Conservation (phyloP, 2,888 invertebrate species). For the Drosophila melanosoma region DNA sequence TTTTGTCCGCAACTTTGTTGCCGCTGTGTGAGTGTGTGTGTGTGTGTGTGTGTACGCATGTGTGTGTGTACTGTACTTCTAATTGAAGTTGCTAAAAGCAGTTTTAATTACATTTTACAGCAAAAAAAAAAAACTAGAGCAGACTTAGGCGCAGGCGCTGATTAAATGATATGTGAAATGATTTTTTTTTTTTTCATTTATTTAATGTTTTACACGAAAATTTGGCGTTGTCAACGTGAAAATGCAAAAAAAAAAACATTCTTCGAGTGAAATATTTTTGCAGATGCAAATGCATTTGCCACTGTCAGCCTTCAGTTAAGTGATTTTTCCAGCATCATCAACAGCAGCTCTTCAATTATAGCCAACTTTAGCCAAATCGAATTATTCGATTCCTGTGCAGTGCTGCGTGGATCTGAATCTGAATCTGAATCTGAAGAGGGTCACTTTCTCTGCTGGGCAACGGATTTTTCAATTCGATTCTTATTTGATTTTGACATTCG, state of each 20-base stretch:
- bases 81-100: slow-evolving; percentile 74
- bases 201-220: slow-evolving; percentile 10
- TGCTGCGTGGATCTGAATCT: neutral
- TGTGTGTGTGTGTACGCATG: neutral
- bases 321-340: slow-evolving; percentile 56
- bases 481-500: slow-evolving; percentile 38
- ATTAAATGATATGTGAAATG: neutral
- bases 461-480: slow-evolving; percentile 9
- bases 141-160: slow-evolving; percentile 9
- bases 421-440: neutral
- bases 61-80: slow-evolving; percentile 51
- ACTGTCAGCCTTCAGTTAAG: slow-evolving; percentile 46
- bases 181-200: slow-evolving; percentile 4
- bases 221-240: neutral
- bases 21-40: neutral
- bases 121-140: slow-evolving; percentile 7
- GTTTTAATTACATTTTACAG: slow-evolving; percentile 74
- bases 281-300: slow-evolving; percentile 38
- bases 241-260: slow-evolving; percentile 1
- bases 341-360: slow-evolving; percentile 57
- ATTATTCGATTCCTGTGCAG: slow-evolving; percentile 41
- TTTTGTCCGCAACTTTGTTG: slow-evolving; percentile 51
- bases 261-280: slow-evolving; percentile 51
- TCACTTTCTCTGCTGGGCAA: neutral
- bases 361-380: slow-evolving; percentile 56